phyloP scores from a whole-genome alignment of 2,797 vertebrate species.

The Sebastolobus altivelis region DNA sequence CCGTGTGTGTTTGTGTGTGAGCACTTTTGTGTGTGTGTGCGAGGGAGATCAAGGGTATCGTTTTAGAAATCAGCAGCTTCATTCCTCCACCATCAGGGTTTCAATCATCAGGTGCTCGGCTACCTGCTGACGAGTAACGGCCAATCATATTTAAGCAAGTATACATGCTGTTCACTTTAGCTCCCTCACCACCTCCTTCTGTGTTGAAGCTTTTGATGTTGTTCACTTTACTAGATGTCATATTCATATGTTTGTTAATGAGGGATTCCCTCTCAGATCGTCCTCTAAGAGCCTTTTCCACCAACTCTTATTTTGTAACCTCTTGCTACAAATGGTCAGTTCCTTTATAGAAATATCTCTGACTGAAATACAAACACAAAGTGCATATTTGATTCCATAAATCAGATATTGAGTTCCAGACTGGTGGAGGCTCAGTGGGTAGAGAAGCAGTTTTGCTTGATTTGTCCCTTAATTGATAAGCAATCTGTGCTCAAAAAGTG shows the following conservation, averaged over 20 bases:
- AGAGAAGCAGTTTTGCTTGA: not conserved
- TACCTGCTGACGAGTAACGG: not conserved
- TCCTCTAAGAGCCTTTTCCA: not conserved
- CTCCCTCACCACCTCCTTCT: not conserved
- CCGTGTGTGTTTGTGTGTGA: not conserved
- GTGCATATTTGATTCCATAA: not conserved
- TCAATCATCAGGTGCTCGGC: not conserved
- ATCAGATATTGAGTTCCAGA: not conserved
- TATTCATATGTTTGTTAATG: not conserved
- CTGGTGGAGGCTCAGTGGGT: not conserved
- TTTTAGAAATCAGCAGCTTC: constrained; percentile 2
- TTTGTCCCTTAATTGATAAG: not conserved
- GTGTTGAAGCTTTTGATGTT: not conserved
- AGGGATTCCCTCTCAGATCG: not conserved
- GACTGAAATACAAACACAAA: not conserved
- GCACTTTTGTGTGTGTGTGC: not conserved
- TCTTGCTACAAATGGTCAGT: not conserved
- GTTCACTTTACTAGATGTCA: not conserved
- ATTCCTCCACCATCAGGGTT: not conserved
- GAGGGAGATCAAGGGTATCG: not conserved
- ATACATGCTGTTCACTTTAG: not conserved
- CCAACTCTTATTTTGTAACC: not conserved
- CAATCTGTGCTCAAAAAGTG: too few relatives aligned
- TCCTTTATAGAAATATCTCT: too few relatives aligned
- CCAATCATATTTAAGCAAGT: not conserved